Base-by-base conservation (phyloP, 2,888 invertebrate genomes). In the Isotomurus palustris region DNA sequence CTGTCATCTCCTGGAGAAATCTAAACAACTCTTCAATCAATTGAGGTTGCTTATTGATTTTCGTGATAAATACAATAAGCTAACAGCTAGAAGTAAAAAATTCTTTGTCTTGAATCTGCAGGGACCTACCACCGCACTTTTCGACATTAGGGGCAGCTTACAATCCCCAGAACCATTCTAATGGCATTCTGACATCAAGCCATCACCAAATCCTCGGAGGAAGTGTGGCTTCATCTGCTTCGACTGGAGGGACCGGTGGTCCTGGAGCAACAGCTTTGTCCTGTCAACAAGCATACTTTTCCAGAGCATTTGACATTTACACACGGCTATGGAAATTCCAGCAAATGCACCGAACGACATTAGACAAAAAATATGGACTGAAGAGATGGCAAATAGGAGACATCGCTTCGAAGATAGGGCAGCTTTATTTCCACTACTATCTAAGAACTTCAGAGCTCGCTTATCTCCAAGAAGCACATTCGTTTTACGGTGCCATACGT, bases 341-440 rank as follows among this genome's bases (percentile, higher is more conserved):
- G 77, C 95, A 96, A 75, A 92, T 93, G 75, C 93, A 96, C 78
- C 84, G 94, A 71, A 81, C 85, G 76, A 82, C 92, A 63, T 80
- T 96, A 71, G 94, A 96, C 76, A 84, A 84, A 64, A 92, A 93
- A 77, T 96, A 95, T 77, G 93, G 92, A 29, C 80, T 96, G 72
- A 95, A 96, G 75, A 80, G 96, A 71, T 96, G 96, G 95, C 96
- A 96, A 78, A 95, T 96, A 72, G 96, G 96, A 53, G 96, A 96
- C 79, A 94, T 96, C 68, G 96, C 95, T 48, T 95, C 94, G 53
- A 96, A 96, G 81, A 96, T 96, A 75, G 96, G 96, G 68, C 96
- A 96, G 78, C 85, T 96, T 28, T 96, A 96, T 78, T 96, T 96
- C 77, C 95, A 95, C 78, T 96, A 95, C 78, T 96, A 96, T 76